Evolutionary conservation across 2,797 vertebrate genomes (phyloP).

Genomic region (Megaceryle alcyon): DNA sequence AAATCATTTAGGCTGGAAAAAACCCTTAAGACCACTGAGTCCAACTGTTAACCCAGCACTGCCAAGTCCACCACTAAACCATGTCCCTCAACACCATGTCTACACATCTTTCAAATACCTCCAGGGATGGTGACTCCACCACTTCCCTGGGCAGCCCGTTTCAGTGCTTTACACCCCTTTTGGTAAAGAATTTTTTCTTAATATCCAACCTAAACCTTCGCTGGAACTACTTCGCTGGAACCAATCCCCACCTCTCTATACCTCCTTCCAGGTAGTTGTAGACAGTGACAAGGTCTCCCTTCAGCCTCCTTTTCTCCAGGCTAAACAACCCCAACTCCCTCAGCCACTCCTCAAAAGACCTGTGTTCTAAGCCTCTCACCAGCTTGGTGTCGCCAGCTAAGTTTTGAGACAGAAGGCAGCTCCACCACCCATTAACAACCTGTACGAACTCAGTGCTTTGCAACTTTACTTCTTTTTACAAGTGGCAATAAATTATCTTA

Average conservation of each 20-base stretch:
- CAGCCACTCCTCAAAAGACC: too few relatives aligned
- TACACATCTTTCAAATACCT: background rate
- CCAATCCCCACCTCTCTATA: too few relatives aligned
- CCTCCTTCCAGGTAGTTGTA: too few relatives aligned
- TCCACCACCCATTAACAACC: background rate
- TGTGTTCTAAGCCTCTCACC: too few relatives aligned
- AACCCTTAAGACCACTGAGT: background rate
- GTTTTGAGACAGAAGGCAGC: slow-evolving; percentile 20
- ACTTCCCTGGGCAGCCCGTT: background rate
- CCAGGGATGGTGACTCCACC: background rate
- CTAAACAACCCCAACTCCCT: too few relatives aligned
- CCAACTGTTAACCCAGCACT: background rate
- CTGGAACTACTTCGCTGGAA: too few relatives aligned
- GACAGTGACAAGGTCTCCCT: too few relatives aligned
- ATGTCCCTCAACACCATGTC: background rate
- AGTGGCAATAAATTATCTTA: background rate
- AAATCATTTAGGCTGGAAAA: background rate
- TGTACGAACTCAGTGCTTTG: background rate
- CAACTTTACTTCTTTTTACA: background rate
- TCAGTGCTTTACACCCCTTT: too few relatives aligned
- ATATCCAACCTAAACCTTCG: too few relatives aligned
- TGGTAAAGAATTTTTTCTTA: too few relatives aligned
- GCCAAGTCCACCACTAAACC: background rate
- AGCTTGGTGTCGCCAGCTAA: background rate
- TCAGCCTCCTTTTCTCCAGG: too few relatives aligned